Evolutionary conservation across 1,140 invertebrate genomes (phyloP), one percentile per base, ranked within the genome.

Genomic region (Lordiphosa clarofinis): DNA sequence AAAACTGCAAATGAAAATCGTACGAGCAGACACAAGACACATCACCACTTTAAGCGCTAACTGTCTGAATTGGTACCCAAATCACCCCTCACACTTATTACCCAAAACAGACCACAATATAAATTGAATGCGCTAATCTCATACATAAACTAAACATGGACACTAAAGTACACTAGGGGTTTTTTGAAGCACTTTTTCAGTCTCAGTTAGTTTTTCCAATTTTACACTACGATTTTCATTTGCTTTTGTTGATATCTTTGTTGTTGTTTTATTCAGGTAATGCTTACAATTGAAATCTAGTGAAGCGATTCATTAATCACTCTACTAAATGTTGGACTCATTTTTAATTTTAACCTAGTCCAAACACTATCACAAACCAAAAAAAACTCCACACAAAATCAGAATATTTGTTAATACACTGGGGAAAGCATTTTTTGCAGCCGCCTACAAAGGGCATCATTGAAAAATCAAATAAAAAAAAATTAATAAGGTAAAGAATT

Each of bases 211-310:
- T 12, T 13, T 1, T 12, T 8, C 10, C 5, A 19, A 4, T 19
- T 35, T 55, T 54, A 65, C 42, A 65, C 61, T 75, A 79, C 75
- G 66, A 79, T 79, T 82, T 75, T 82, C 58, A 71, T 57, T 48
- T 56, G 71, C 59, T 35, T 35, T 37, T 43, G 38, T 54, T 11
- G 28, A 8, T 8, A 9, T 40, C 31, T 10, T 46, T 47, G 5
- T 8, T 31, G 6, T 31, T 31, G 6, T 31, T 31, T 8, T 31
- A 8, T 31, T 8, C 28, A 31, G 5, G 28, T 66, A 47, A 47
- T 57, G 64, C 48, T 50, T 21, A 43, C 12, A 24, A 67, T 47
- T 48, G 24, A 38, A 28, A 36, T 6, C 9, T 13, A 33, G 33
- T 21, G 24, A 36, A 47, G 28, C 21, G 21, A 24, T 19, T 3